Evolutionary conservation across 2,888 invertebrate genomes (phyloP).

Genomic region (Heliconius ismenius): DNA sequence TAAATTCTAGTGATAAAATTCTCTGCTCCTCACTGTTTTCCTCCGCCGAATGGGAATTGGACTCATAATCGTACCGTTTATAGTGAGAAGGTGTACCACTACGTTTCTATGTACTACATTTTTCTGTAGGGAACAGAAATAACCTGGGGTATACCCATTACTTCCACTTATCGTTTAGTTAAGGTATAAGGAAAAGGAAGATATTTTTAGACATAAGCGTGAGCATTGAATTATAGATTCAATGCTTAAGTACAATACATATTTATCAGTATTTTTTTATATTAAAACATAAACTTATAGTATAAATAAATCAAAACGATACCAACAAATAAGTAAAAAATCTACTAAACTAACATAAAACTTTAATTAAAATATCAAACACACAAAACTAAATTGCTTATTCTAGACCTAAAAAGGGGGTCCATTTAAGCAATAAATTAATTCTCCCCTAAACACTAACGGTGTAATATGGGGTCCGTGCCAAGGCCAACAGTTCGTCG

Average conservation of each 20-base stretch:
- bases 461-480: constrained; percentile 42
- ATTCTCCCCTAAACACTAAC: constrained; percentile 41
- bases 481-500: constrained; percentile 58
- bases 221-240: too few species aligned
- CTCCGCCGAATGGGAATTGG: too few species aligned
- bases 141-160: too few species aligned
- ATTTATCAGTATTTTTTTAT: neutral
- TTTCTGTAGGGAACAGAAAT: too few species aligned
- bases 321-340: neutral
- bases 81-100: neutral
- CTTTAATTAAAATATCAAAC: neutral
- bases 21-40: too few species aligned
- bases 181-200: too few species aligned
- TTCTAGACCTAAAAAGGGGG: neutral
- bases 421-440: constrained; percentile 7
- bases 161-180: too few species aligned
- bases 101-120: neutral
- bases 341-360: neutral
- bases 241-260: too few species aligned
- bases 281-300: neutral
- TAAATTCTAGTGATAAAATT: too few species aligned
- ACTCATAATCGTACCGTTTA: too few species aligned
- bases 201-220: too few species aligned
- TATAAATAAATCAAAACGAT: neutral
- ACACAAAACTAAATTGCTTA: neutral